Evolutionary conservation across 2,113 vertebrate species (phyloP).

Genomic region (Grallaria varia): DNA sequence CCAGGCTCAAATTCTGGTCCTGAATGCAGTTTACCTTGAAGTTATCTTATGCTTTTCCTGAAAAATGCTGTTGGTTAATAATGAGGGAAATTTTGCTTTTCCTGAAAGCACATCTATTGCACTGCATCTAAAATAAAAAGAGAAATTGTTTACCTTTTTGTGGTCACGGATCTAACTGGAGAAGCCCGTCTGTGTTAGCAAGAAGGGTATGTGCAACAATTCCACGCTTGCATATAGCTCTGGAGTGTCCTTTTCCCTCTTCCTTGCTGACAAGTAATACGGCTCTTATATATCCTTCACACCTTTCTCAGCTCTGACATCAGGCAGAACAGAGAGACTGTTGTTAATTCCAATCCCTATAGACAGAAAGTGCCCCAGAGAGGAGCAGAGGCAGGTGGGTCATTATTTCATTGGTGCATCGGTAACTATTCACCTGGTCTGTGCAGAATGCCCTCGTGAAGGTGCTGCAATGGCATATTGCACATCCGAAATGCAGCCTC

Average conservation of each 20-base stretch:
- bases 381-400: slow-evolving; percentile 33
- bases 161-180: not conserved
- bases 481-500: not conserved
- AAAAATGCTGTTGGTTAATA: not conserved
- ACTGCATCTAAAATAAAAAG: not conserved
- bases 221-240: slow-evolving; percentile 11
- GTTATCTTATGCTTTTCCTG: not conserved
- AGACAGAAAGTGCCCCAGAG: slow-evolving; percentile 37
- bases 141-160: slow-evolving; percentile 67
- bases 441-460: not conserved
- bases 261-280: not conserved
- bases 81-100: not conserved
- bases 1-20: not conserved
- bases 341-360: slow-evolving; percentile 22
- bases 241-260: not conserved
- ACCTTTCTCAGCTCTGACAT: slow-evolving; percentile 67
- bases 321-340: slow-evolving; percentile 55
- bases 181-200: not conserved
- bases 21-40: not conserved
- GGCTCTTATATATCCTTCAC: slow-evolving; percentile 68
- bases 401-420: not conserved
- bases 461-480: not conserved
- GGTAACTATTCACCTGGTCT: slow-evolving; percentile 35
- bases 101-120: not conserved
- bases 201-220: slow-evolving; percentile 1